Evolutionary conservation across 2,797 vertebrate genomes (phyloP), one percentile per base, ranked within the genome.

Genomic region (Leptoclinus maculatus): DNA sequence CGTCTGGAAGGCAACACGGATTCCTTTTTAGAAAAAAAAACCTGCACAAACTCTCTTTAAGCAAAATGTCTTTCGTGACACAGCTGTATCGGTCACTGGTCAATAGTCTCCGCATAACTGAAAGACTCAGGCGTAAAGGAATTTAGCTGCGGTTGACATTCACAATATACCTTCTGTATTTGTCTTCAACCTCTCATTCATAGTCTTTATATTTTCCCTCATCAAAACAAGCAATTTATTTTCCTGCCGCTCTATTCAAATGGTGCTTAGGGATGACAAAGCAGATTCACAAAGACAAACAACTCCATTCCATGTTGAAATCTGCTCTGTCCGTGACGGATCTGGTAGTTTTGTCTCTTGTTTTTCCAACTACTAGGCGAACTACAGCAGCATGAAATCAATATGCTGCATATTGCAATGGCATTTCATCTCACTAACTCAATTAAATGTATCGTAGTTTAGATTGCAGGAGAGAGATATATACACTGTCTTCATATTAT

Each of bases 371-470:
- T 84, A 32, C 68, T n/a, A 3, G 54, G 43, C 73, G 43, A 63
- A 76, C 54, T 57, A 29, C 47, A 77, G 66, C 56, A 14, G 16
- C 38, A 53, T 45, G 45, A 78, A 91, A 87, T 90, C 83, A 78
- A 87, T 83, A 83, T 11, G 21, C 47, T 69, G 71, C 76, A 82
- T 82, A 71, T 49, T 80, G 32, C 79, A 65, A 43, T 36, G 19
- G 47, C 60, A 66, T 86, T 87, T 84, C 69, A 66, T 85, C 87
- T 66, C 67, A 74, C 74, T 77, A 79, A 86, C 71, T 80, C 83
- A 80, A 84, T 87, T 91, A 84, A 87, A 86, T 39, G 23, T 60
- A 16, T 41, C 36, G 29, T 36, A 9, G 79, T 79, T 84, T 41
- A 74, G 65, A 85, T 73, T 82, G 59, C 73, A 69, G 66, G 32